Evolutionary conservation across 2,888 invertebrate species (phyloP).

Genomic region (Eurois occulta): DNA sequence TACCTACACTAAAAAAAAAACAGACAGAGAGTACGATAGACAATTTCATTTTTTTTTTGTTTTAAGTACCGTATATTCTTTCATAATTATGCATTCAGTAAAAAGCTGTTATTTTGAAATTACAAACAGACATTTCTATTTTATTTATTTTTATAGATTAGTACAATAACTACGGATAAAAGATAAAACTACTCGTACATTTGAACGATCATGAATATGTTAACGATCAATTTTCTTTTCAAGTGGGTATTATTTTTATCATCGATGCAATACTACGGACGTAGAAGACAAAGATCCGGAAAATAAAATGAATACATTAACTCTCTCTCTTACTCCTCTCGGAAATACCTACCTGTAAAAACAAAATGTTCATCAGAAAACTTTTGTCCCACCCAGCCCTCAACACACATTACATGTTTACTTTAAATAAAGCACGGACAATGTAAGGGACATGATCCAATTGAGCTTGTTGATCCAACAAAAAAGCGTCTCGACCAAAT

Average conservation of each 20-base stretch:
- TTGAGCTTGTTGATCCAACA: conserved; percentile 69
- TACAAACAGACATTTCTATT: no score
- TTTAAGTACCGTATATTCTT: no score
- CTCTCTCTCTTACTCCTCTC: not conserved
- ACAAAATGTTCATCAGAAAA: conserved; percentile 13
- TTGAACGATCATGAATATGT: not conserved
- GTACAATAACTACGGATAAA: not conserved
- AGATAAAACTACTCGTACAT: not conserved
- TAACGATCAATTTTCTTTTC: not conserved
- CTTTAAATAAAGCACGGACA: conserved; percentile 46
- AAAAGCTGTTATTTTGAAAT: no score
- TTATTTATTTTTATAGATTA: no score
- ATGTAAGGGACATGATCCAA: conserved; percentile 74
- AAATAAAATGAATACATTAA: not conserved
- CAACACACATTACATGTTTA: conserved; percentile 34
- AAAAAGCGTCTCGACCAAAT: conserved; percentile 70
- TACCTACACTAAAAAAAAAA: no score
- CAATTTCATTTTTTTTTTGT: no score
- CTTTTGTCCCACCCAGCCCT: not conserved
- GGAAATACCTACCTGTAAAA: not conserved
- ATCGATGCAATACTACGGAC: not conserved
- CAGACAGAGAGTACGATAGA: no score
- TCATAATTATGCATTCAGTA: no score
- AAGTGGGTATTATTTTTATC: not conserved
- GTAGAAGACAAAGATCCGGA: not conserved